Percentiles rank a stretch among this genome's conserved stretches.
phyloP scores from a whole-genome alignment of 2,113 vertebrate genomes.

The Tapirus terrestris region DNA sequence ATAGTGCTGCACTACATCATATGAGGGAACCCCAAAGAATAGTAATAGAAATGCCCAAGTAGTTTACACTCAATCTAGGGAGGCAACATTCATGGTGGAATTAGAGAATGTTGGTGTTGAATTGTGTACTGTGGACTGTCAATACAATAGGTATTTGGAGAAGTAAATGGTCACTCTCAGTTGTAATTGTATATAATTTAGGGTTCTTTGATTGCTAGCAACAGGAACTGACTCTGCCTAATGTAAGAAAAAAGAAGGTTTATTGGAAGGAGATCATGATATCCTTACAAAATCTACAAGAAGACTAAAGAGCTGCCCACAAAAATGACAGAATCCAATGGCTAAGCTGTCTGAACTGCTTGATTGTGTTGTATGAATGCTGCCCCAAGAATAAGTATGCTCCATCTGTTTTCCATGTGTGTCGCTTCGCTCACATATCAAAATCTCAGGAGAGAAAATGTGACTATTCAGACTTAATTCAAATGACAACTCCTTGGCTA shows the following conservation, averaged over 20 bases:
- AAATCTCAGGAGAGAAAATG: not conserved
- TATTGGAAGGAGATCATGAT: not conserved
- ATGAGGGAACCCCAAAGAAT: not conserved
- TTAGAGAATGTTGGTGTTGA: not conserved
- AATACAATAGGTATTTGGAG: not conserved
- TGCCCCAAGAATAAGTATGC: not conserved
- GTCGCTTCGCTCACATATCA: not conserved
- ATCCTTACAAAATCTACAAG: not conserved
- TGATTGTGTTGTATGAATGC: not conserved
- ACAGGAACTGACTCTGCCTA: not conserved
- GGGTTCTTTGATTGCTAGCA: constrained; percentile 1
- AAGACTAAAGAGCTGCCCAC: not conserved
- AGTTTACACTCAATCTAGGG: not conserved
- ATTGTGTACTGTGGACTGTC: not conserved
- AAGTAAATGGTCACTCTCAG: not conserved
- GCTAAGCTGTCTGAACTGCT: not conserved
- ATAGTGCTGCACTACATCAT: not conserved
- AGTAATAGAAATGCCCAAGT: not conserved
- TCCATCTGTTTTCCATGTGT: not conserved
- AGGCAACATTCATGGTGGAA: not conserved
- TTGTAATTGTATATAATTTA: not conserved
- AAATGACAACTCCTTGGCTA: not conserved
- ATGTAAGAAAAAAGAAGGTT: not conserved
- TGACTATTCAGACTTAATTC: not conserved
- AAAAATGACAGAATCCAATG: not conserved